Base-by-base conservation (phyloP, 2,797 vertebrate genomes). In the Phoebastria nigripes region DNA sequence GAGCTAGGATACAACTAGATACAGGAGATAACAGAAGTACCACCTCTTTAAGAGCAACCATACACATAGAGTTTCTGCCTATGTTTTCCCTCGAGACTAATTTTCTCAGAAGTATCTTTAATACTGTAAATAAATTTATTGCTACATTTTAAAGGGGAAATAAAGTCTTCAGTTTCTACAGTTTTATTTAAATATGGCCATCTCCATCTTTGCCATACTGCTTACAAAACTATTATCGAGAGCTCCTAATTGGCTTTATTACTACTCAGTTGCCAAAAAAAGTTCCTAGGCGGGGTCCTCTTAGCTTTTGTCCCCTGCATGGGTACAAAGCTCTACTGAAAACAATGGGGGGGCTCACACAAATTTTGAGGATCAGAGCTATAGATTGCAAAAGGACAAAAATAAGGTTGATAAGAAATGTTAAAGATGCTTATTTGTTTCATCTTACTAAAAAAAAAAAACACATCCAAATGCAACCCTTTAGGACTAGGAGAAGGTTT, bases 401-500 rank as follows among this genome's bases (percentile, higher is more conserved):
- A 82, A 26, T 3, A 62, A 66, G 33, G 5, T 9, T 67, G 13
- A 2, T 37, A 52, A 54, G 18, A 90, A 81, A 61, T 29, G 7
- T 73, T 61, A 41, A 56, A 83, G 24, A 39, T 42, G 26, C 31
- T 47, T 52, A 42, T 87, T 56, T 56, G 28, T 12, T 63, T 88
- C 73, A 65, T 6, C 14, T 80, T 85, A 62, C 39, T 71, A 18
- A 74, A 72, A 49, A 42, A n/a, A 25, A 59, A 90, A 73, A 18
- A 46, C 35, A 35, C 7, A 70, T 82, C 35, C 44, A 95, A 66
- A 89, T 82, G 3, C 16, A 91, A 33, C 3, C 12, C 8, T 25
- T 96, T 81, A 91, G 56, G 33, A 82, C 46, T 62, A 77, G 26
- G 2, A 77, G 52, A 31, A 93, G 12, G 31, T 76, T 95, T 90